A percentile compares a stretch with the other conserved stretches of the same genome.
These are phyloP conservation scores for Psilopsiagon aymara DNA, from an alignment of 2,113 vertebrate species.

Conservation along the genomic window DNA sequence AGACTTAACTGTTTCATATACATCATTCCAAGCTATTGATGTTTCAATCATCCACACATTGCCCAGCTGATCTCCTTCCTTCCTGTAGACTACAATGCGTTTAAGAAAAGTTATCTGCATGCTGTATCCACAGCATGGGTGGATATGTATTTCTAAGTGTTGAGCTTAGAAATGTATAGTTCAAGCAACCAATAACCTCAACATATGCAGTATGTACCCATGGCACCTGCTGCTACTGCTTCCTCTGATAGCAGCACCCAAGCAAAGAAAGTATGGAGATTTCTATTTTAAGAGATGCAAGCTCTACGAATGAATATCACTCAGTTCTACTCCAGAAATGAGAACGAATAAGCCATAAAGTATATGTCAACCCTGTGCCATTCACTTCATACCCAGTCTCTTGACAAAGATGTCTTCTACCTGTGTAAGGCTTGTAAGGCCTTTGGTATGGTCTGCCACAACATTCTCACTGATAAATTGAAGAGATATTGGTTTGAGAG, in stretches of 20 bases:
- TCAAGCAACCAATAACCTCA: background rate
- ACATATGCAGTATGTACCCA: rapidly evolving
- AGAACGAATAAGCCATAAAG: background rate
- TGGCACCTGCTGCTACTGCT: background rate
- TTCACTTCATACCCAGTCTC: background rate
- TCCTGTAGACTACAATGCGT: background rate
- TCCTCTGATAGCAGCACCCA: background rate
- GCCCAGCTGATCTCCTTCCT: background rate
- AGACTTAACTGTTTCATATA: background rate
- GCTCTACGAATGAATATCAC: background rate
- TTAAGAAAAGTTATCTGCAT: background rate
- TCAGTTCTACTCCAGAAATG: background rate
- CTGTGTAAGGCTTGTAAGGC: background rate
- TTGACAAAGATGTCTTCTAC: background rate
- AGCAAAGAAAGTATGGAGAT: background rate
- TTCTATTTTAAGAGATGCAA: background rate
- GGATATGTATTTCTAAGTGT: background rate
- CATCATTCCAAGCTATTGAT: background rate
- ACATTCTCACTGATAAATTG: background rate
- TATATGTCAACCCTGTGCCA: background rate
- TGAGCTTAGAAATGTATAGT: background rate
- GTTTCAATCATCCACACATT: background rate
- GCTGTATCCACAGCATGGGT: background rate
- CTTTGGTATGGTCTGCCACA: background rate
- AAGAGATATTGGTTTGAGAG: background rate